A percentile compares a stretch with the other conserved stretches of the same genome.
phyloP scores from a whole-genome alignment of 2,888 invertebrate genomes.

The Slavum lentiscoides region DNA sequence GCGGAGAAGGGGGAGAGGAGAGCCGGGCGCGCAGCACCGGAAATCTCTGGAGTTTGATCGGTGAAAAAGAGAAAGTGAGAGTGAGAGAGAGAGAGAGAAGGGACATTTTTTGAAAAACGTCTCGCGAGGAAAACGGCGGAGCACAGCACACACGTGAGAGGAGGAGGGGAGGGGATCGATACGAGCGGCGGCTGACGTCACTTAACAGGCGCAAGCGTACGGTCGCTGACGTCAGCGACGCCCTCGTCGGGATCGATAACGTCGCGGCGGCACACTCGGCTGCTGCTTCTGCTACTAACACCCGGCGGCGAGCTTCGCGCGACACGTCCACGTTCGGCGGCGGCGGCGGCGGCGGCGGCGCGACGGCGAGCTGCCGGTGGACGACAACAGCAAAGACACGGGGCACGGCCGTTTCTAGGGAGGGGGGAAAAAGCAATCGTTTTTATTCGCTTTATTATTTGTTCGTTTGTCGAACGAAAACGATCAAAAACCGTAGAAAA shows the following conservation, averaged over 20 bases:
- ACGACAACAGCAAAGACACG: too few relatives aligned
- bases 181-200: slow-evolving; percentile 40
- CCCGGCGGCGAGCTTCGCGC: background rate
- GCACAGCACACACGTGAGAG: slow-evolving; percentile 56
- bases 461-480: background rate
- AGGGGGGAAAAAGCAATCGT: background rate
- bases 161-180: slow-evolving; percentile 39
- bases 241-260: slow-evolving; percentile 30
- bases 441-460: background rate
- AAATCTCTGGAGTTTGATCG: background rate
- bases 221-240: slow-evolving; percentile 49
- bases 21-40: background rate
- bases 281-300: background rate
- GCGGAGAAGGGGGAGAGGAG: too few relatives aligned
- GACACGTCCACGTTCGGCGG: too few relatives aligned
- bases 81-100: background rate
- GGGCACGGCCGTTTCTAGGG: too few relatives aligned
- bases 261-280: background rate
- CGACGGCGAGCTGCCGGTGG: too few relatives aligned
- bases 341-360: too few relatives aligned
- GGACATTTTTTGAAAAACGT: slow-evolving; percentile 19
- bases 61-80: background rate
- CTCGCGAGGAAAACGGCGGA: slow-evolving; percentile 36
- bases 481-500: background rate
- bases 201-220: slow-evolving; percentile 51